Evolutionary conservation across 2,888 invertebrate genomes (phyloP).

Genomic region (Agapetus fuscipes): DNA sequence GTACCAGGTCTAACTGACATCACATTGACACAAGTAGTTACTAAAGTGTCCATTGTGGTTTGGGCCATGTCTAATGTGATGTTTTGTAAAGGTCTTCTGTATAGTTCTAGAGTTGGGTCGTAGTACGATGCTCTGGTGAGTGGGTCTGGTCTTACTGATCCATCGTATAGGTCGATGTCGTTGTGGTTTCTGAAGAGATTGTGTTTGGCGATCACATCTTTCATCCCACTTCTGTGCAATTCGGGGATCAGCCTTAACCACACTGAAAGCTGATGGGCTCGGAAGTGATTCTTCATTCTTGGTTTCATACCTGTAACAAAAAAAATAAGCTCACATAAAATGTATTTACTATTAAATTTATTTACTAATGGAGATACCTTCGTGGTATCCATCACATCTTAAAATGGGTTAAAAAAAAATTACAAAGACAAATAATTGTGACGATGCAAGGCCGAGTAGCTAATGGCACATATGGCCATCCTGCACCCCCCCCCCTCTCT

Average conservation of each 20-base stretch:
- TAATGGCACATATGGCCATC: too few species aligned
- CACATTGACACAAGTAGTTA: slow-evolving; percentile 62
- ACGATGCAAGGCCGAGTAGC: too few species aligned
- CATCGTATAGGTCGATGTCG: slow-evolving; percentile 83
- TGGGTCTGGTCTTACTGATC: slow-evolving; percentile 76
- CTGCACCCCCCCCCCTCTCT: too few species aligned
- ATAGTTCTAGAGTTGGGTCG: slow-evolving; percentile 52
- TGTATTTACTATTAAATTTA: too few species aligned
- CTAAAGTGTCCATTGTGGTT: slow-evolving; percentile 52
- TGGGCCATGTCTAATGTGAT: slow-evolving; percentile 43
- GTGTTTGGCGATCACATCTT: slow-evolving; percentile 78
- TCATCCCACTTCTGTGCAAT: slow-evolving; percentile 80
- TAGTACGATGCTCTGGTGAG: slow-evolving; percentile 57
- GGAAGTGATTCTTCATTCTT: slow-evolving; percentile 87
- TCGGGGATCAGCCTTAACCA: slow-evolving; percentile 93
- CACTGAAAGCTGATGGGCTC: slow-evolving; percentile 92
- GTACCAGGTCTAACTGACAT: slow-evolving; percentile 60
- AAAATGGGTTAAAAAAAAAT: too few species aligned
- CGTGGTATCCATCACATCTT: too few species aligned
- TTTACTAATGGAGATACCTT: too few species aligned
- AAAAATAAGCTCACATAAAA: slow-evolving; percentile 1
- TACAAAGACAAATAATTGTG: too few species aligned
- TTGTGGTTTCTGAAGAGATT: slow-evolving; percentile 87
- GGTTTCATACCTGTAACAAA: slow-evolving; percentile 76
- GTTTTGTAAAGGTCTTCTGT: slow-evolving; percentile 50